Conservation (phyloP, 2,888 invertebrate genomes). For the Lithosia quadra region DNA sequence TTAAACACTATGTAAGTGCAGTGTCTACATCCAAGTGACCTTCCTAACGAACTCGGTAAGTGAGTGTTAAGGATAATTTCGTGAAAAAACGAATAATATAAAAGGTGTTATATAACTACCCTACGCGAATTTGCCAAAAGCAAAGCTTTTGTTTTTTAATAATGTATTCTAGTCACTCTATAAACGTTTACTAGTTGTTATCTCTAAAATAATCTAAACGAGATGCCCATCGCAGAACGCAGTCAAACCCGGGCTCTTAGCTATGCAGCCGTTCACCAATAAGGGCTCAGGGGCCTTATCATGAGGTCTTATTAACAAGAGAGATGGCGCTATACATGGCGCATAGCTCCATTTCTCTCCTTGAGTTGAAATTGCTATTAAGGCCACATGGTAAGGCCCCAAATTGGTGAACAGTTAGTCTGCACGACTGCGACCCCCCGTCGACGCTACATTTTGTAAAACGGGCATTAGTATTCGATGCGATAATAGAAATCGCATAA, state of each 20-base stretch:
- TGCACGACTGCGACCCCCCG: slow-evolving; percentile 27
- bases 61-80: slow-evolving; percentile 71
- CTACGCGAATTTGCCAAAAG: slow-evolving; percentile 77
- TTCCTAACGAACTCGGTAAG: slow-evolving; percentile 74
- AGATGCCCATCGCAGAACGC: slow-evolving; percentile 60
- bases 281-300: not conserved
- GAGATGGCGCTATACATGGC: no score
- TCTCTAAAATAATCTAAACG: slow-evolving; percentile 68
- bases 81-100: slow-evolving; percentile 55
- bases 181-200: slow-evolving; percentile 78
- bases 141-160: slow-evolving; percentile 80
- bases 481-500: slow-evolving; percentile 76
- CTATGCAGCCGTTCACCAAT: slow-evolving; percentile 13
- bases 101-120: slow-evolving; percentile 52
- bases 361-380: no score
- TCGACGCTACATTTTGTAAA: slow-evolving; percentile 48
- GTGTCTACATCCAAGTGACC: slow-evolving; percentile 81
- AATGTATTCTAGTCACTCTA: slow-evolving; percentile 75
- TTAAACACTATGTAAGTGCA: slow-evolving; percentile 66
- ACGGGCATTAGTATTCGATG: slow-evolving; percentile 75
- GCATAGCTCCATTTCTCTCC: no score
- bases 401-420: not conserved
- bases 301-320: no score
- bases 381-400: no score
- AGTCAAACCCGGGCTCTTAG: slow-evolving; percentile 41